These are phyloP conservation scores for Chrysina gloriosa DNA, from an alignment of 2,888 invertebrate species.

Conservation along the genomic window DNA sequence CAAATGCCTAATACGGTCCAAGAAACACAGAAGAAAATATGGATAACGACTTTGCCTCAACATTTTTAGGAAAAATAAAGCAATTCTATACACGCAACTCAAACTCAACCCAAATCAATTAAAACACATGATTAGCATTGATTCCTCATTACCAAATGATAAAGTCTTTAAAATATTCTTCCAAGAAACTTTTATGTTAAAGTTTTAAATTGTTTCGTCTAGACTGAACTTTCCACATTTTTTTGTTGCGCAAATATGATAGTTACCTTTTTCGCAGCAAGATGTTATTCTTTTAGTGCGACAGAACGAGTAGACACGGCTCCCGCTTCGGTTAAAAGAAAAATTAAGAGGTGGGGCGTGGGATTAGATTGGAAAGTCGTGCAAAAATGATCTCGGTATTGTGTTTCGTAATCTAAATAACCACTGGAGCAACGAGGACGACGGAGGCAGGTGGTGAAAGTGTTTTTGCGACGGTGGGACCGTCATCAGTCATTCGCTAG, in stretches of 20 bases:
- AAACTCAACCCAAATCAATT: too few species aligned
- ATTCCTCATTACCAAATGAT: too few species aligned
- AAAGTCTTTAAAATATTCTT: too few species aligned
- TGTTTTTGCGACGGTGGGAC: slow-evolving; percentile 34
- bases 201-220: background rate
- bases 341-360: slow-evolving; percentile 14
- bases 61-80: too few species aligned
- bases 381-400: slow-evolving; percentile 34
- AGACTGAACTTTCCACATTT: background rate
- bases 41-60: too few species aligned
- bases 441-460: slow-evolving; percentile 41
- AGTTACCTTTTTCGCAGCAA: slow-evolving; percentile 2
- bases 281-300: background rate
- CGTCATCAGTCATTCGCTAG: slow-evolving; percentile 32
- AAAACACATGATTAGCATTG: too few species aligned
- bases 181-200: too few species aligned
- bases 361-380: slow-evolving; percentile 34
- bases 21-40: too few species aligned
- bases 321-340: slow-evolving; percentile 13
- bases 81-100: too few species aligned
- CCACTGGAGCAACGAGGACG: slow-evolving; percentile 38
- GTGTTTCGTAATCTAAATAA: slow-evolving; percentile 36
- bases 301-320: background rate
- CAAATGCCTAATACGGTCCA: too few species aligned
- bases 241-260: slow-evolving; percentile 3